Base-by-base conservation (phyloP, 1,140 invertebrate genomes). In the Cataglyphis hispanica region DNA sequence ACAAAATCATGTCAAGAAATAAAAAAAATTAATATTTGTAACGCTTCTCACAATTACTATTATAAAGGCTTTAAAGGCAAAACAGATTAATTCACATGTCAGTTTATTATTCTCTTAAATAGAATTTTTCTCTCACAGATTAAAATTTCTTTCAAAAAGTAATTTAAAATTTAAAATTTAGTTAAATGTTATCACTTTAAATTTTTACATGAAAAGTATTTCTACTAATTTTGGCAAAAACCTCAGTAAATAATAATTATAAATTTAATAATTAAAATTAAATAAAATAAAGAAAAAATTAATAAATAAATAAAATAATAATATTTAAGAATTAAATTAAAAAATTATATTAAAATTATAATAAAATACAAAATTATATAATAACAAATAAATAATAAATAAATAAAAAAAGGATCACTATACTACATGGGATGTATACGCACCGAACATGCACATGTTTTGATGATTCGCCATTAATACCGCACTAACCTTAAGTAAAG, bases 401-500 rank as follows among this genome's bases (percentile, higher is more conserved):
- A n/a, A n/a, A n/a, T n/a, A 76, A 19, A 64, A 22, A 43, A 8
- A 61, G 16, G 13, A 50, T 4, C 75, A n/a, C 1, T 61, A 31
- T 31, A 27, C 19, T 31, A 34, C 25, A 76, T 61, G 50, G 25
- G 50, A 69, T 56, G 50, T 53, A 60, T 60, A 75, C 56, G 46
- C 34, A 7, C 1, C 22, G 75, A 81, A 34, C 31, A 53, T 67
- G 11, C 37, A 10, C 74, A n/a, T n/a, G 25, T 75, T 88, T 74
- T 76, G 50, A 87, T 37, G 78, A 61, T 27, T 27, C 43, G 13
- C 85, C 74, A 56, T 89, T 89, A 89, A 89, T 84, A 74, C 56
- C 56, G 74, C 74, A 66, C 81, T 90, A 90, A 90, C 86, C 66
- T 84, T 87, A 80, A 89, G 78, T 86, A 88, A 89, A 60, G 80